phyloP scores from a whole-genome alignment of 2,797 vertebrate genomes.

The Enteromius thamalakanensis region DNA sequence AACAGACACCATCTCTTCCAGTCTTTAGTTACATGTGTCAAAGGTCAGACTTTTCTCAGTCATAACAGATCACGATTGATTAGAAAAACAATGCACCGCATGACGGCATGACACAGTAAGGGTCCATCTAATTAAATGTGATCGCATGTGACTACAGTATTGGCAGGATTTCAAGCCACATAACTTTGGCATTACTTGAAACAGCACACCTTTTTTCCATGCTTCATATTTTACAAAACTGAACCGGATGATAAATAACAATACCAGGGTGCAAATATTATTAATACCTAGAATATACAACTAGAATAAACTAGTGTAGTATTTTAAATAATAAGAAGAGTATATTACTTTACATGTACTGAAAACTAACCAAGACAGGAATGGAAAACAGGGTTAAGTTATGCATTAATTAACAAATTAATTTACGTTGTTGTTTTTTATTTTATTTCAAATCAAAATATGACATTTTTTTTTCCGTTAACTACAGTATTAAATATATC shows the following conservation, averaged over 20 bases:
- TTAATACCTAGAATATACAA: not conserved
- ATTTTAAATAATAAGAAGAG: not conserved
- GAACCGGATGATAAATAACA: not conserved
- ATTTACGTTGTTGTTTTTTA: not conserved
- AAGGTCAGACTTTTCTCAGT: slow-evolving; percentile 53
- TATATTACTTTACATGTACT: not conserved
- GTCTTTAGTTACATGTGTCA: slow-evolving; percentile 48
- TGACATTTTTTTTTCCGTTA: not conserved
- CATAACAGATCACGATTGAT: slow-evolving; percentile 57
- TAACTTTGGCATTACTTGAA: not conserved
- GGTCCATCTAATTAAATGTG: not conserved
- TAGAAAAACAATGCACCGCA: slow-evolving; percentile 20
- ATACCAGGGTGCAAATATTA: not conserved
- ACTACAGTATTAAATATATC: not conserved
- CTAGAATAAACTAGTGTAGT: not conserved
- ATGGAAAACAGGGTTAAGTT: not conserved
- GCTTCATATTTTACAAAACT: not conserved
- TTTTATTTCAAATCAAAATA: not conserved
- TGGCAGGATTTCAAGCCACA: not conserved
- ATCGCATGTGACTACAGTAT: not conserved
- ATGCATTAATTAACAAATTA: not conserved
- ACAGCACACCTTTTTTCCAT: not conserved
- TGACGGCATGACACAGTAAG: slow-evolving; percentile 26
- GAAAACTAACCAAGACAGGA: not conserved
- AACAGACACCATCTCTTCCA: slow-evolving; percentile 49